Conservation (phyloP, 2,888 invertebrate genomes). For the Sesia bembeciformis region DNA sequence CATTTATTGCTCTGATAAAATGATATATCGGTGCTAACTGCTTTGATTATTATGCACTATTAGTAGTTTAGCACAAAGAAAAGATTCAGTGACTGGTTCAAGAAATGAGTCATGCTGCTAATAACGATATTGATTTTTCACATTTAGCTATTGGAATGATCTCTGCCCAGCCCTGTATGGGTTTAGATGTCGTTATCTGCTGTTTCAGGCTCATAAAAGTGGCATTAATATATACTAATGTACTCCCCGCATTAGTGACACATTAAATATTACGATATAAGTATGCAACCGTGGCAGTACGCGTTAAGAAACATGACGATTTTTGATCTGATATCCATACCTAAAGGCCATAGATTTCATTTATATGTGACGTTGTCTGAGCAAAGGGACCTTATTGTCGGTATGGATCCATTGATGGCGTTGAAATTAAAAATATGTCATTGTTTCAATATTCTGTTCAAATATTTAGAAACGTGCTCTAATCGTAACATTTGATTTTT, state of each 20-base stretch:
- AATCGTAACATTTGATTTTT: too few relatives aligned
- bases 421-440: too few relatives aligned
- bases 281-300: too few relatives aligned
- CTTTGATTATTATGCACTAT: not conserved
- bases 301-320: too few relatives aligned
- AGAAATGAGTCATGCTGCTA: slow-evolving; percentile 22
- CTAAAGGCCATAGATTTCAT: too few relatives aligned
- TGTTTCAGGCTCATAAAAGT: slow-evolving; percentile 48
- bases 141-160: slow-evolving; percentile 5
- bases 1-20: slow-evolving; percentile 6
- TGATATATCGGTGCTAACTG: not conserved
- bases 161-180: slow-evolving; percentile 20
- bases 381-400: too few relatives aligned
- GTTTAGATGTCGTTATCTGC: slow-evolving; percentile 41
- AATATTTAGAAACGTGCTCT: too few relatives aligned
- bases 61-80: slow-evolving; percentile 2
- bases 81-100: slow-evolving; percentile 12
- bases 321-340: too few relatives aligned
- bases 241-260: slow-evolving; percentile 55
- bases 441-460: too few relatives aligned
- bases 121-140: slow-evolving; percentile 23
- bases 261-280: slow-evolving; percentile 55
- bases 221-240: slow-evolving; percentile 60
- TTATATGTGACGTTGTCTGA: too few relatives aligned
- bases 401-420: too few relatives aligned